A percentile compares a stretch with the other conserved stretches of the same genome.
These are phyloP conservation scores for Syngnathus typhle DNA, from an alignment of 2,113 vertebrate species.

Conservation along the genomic window DNA sequence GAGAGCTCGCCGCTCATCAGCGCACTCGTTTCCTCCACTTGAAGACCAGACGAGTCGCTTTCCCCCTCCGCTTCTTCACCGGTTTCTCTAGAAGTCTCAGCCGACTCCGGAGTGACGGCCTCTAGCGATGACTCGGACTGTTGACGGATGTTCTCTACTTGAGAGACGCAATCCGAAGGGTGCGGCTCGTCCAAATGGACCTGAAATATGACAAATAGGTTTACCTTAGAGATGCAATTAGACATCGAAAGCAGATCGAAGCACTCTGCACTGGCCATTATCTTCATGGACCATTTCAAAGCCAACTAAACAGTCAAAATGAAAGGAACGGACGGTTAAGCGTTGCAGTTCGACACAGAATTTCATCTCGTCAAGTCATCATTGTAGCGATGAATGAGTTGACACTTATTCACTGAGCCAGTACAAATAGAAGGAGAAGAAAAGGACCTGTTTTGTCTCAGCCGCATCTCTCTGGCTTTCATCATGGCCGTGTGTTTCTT, in stretches of 20 bases:
- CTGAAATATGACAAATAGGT: constrained; percentile 47
- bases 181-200: constrained; percentile 36
- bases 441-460: constrained; percentile 65
- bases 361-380: not conserved
- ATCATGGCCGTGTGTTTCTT: constrained; percentile 38
- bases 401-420: not conserved
- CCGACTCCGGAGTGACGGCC: constrained; percentile 17
- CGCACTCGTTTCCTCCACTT: constrained; percentile 69
- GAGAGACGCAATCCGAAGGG: constrained; percentile 22
- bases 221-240: constrained; percentile 20
- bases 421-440: constrained; percentile 1
- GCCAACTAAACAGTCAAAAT: constrained; percentile 3
- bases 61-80: constrained; percentile 49
- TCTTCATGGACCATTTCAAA: constrained; percentile 33
- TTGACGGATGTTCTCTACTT: constrained; percentile 9
- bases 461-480: constrained; percentile 49
- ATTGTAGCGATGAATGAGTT: not conserved
- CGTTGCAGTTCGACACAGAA: constrained; percentile 22
- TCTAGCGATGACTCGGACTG: constrained; percentile 26
- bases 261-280: constrained; percentile 15
- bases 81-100: constrained; percentile 31
- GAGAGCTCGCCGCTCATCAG: constrained; percentile 77
- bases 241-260: constrained; percentile 20
- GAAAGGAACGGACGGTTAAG: not conserved
- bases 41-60: constrained; percentile 50